These are phyloP conservation scores for Caenorhabditis drosophilae DNA, from an alignment of 2,888 invertebrate species.

Conservation along the genomic window DNA sequence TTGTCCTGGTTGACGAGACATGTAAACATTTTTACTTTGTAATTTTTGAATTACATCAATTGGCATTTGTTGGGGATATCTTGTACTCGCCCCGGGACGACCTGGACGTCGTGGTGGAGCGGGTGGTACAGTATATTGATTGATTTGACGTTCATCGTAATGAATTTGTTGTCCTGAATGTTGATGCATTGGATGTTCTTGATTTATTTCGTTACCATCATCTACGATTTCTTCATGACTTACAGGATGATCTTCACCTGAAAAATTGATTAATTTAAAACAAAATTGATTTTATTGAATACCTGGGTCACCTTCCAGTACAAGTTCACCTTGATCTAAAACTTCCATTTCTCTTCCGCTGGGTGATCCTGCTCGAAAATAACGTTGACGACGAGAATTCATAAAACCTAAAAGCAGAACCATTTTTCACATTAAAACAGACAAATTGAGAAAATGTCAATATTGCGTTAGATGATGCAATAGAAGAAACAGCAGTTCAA, in stretches of 20 bases:
- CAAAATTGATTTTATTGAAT: neutral
- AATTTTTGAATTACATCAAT: constrained; percentile 28
- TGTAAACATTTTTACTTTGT: constrained; percentile 23
- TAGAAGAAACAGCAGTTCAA: too few relatives aligned
- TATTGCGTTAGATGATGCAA: too few relatives aligned
- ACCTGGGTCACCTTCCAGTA: constrained; percentile 24
- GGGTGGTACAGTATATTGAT: neutral
- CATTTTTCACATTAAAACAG: too few relatives aligned
- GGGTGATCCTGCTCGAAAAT: constrained; percentile 32
- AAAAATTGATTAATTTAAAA: constrained; percentile 4
- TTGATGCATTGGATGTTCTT: constrained; percentile 17
- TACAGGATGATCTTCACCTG: constrained; percentile 23
- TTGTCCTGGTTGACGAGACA: constrained; percentile 8
- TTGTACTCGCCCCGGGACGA: constrained; percentile 1
- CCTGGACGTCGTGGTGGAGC: constrained; percentile 7
- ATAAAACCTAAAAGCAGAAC: too few relatives aligned
- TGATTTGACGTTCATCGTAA: constrained; percentile 11
- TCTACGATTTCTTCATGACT: constrained; percentile 38
- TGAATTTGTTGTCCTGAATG: constrained; percentile 7
- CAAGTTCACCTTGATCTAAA: constrained; percentile 25
- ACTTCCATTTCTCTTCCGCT: constrained; percentile 19
- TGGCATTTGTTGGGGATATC: constrained; percentile 7
- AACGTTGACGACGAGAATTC: constrained; percentile 38
- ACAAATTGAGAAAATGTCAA: too few relatives aligned
- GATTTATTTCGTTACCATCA: constrained; percentile 16